Evolutionary conservation across 2,113 vertebrate species (phyloP).

Genomic region (Muscicapa adusta): DNA sequence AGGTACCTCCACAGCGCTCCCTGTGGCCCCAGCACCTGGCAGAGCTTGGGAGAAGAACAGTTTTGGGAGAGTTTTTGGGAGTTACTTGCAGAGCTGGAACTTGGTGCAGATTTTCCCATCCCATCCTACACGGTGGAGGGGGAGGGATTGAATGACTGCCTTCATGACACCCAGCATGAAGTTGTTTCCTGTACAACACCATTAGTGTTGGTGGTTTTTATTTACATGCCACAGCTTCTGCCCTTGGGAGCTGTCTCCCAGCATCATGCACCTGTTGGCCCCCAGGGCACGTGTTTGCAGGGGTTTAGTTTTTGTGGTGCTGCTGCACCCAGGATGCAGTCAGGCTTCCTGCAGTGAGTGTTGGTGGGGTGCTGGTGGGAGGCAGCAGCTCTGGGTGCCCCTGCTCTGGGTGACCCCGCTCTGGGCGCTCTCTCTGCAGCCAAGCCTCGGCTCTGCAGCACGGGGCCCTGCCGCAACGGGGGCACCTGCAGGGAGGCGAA

Average conservation of each 20-base stretch:
- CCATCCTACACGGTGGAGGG: not conserved
- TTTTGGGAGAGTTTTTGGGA: not conserved
- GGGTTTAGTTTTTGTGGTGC: accelerated
- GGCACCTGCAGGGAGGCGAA: constrained; percentile 88
- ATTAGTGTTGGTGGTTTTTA: not conserved
- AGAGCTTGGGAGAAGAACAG: not conserved
- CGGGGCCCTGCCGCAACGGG: constrained; percentile 88
- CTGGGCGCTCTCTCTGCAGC: constrained; percentile 72
- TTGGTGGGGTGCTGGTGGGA: not conserved
- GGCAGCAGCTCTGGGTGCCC: not conserved
- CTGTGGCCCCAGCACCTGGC: not conserved
- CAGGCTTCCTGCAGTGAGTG: accelerated
- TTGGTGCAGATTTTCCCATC: not conserved
- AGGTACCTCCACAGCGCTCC: constrained; percentile 70
- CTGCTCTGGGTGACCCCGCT: not conserved
- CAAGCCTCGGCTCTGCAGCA: constrained; percentile 87
- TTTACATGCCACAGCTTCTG: not conserved
- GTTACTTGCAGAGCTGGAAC: not conserved
- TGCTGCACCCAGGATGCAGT: not conserved
- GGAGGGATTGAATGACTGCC: not conserved
- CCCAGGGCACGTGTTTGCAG: accelerated
- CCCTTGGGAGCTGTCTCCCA: not conserved
- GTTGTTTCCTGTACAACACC: not conserved
- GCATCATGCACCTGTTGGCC: accelerated
- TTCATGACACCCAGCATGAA: not conserved